phyloP scores from a whole-genome alignment of 2,113 vertebrate species.

The Entomyzon cyanotis region DNA sequence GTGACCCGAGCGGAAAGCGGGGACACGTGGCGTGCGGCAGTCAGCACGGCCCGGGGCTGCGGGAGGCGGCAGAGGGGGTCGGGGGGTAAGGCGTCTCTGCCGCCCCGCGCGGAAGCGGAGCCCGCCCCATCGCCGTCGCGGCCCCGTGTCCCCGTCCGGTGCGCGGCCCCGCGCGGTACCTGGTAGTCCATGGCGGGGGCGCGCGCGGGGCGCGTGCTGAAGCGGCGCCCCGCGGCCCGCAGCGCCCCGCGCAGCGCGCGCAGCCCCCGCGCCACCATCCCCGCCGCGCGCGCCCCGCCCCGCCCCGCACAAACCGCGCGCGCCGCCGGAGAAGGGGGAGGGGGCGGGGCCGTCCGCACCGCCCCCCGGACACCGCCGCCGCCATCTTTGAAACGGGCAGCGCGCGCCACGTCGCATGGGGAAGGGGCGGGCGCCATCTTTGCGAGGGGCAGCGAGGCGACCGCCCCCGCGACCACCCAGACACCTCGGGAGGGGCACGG shows the following conservation, averaged over 20 bases:
- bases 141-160: not conserved
- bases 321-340: not conserved
- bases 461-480: accelerated
- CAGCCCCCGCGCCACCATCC: too few species aligned
- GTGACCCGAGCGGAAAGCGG: not conserved
- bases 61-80: not conserved
- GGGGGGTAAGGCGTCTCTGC: too few species aligned
- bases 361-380: accelerated
- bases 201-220: too few species aligned
- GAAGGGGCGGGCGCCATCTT: not conserved
- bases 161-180: constrained; percentile 67
- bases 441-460: not conserved
- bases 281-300: too few species aligned
- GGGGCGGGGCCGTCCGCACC: not conserved
- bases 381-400: constrained; percentile 1
- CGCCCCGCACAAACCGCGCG: constrained; percentile 36
- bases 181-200: constrained; percentile 87
- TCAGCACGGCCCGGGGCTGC: not conserved
- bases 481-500: not conserved
- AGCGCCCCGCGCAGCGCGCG: too few species aligned
- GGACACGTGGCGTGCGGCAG: not conserved
- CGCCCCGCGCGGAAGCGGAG: not conserved
- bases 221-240: too few species aligned
- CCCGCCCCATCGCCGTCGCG: not conserved
- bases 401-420: not conserved